These are phyloP conservation scores for Paguma larvata DNA, from an alignment of 2,797 vertebrate species.

Conservation along the genomic window DNA sequence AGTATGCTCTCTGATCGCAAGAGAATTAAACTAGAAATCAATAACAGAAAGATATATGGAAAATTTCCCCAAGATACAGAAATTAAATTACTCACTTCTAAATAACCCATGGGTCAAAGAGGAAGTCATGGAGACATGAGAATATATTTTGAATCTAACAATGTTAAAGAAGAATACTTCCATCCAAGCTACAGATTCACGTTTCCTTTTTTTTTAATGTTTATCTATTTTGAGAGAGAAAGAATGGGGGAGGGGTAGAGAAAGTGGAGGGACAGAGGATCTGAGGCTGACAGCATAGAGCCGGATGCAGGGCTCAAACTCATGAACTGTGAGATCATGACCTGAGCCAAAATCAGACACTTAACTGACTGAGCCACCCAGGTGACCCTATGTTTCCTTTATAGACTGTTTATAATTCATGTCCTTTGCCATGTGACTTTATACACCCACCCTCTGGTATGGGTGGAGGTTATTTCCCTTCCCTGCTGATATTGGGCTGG, in stretches of 20 bases:
- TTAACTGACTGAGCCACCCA: too few relatives aligned
- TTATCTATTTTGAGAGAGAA: too few relatives aligned
- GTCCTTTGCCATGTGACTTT: not conserved
- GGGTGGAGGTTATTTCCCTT: not conserved
- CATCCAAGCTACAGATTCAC: not conserved
- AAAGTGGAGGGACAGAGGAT: too few relatives aligned
- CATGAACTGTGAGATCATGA: too few relatives aligned
- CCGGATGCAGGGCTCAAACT: too few relatives aligned
- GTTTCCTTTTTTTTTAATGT: not conserved
- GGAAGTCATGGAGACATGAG: not conserved
- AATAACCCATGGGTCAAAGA: not conserved
- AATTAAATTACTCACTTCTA: conserved; percentile 14
- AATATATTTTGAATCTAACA: conserved; percentile 24
- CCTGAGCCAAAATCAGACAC: too few relatives aligned
- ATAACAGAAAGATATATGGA: conserved; percentile 16
- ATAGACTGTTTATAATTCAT: not conserved
- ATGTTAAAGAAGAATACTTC: not conserved
- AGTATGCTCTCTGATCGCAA: not conserved
- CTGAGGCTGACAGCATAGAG: too few relatives aligned
- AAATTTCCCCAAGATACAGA: not conserved
- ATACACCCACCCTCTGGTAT: not conserved
- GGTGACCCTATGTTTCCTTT: not conserved
- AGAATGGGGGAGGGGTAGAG: too few relatives aligned
- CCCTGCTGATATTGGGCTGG: not conserved
- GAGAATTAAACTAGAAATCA: conserved; percentile 48